Base-by-base conservation (phyloP, 2,113 vertebrate species). In the Chloropsis hardwickii region DNA sequence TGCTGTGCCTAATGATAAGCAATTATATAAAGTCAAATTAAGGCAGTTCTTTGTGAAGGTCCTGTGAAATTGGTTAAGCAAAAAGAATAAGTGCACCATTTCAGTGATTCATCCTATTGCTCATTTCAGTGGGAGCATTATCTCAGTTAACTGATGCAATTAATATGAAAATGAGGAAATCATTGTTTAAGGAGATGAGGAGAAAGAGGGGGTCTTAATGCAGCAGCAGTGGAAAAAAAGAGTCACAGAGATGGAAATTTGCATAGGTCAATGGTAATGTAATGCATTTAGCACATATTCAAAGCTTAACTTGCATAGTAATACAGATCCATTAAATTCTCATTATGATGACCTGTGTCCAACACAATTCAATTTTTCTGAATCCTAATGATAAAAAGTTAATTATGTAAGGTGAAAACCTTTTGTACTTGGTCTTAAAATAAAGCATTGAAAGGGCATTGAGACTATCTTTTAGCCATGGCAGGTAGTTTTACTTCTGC, bases 121-220 rank as follows among this genome's bases (percentile, higher is more conserved):
- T 98, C 97, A 97, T 98, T 98, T 98, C 97, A 97, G 97, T 96
- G 96, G 97, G 95, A 97, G 96, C 98, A 98, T 98, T 98, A 98
- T 98, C 98, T 98, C 97, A 96, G 97, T 97, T 98, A 98, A 98
- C 98, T 98, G 98, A 98, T 98, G 98, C 98, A 98, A 98, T 98
- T 98, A 98, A 98, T 98, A 98, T 98, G 98, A 98, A 98, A 98
- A 98, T 98, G 98, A 98, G 98, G 95, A 98, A 98, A 98, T 98
- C 97, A 98, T 98, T 98, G 98, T 98, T 98, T 98, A 98, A 98
- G 94, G 95, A 98, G 98, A 98, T 97, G 97, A 98, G 96, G 96
- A 97, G 87, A 88, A 85, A 97, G 96, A 97, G 96, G 93, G 97
- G 96, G 86, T 91, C 57, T 85, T 97, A 95, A 97, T 97, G 96